Evolutionary conservation across 2,113 vertebrate species (phyloP).

Genomic region (Larimichthys crocea): DNA sequence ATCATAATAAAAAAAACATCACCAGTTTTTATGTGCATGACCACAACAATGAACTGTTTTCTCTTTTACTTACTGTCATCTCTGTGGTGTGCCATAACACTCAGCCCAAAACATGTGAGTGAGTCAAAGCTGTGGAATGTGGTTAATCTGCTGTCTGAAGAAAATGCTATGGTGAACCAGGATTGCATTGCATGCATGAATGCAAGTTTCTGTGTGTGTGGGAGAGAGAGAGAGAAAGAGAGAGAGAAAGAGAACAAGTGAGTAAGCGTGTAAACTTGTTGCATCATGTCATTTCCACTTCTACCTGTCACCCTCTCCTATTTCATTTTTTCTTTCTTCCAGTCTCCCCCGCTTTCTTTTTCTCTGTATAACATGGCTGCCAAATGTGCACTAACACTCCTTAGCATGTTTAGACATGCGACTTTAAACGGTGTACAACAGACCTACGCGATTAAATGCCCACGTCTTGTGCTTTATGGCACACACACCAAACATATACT

Average conservation of each 20-base stretch:
- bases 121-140: constrained; percentile 10
- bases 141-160: neutral
- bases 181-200: neutral
- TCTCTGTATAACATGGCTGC: neutral
- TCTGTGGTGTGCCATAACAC: neutral
- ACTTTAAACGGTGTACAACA: constrained; percentile 3
- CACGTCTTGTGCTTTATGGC: neutral
- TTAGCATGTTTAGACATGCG: constrained; percentile 43
- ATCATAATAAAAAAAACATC: constrained; percentile 4
- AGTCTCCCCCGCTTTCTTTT: neutral
- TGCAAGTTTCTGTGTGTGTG: neutral
- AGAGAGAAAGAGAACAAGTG: neutral
- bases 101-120: neutral
- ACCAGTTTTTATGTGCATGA: neutral
- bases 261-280: constrained; percentile 46
- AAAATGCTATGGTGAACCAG: neutral
- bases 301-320: neutral
- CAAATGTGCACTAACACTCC: constrained; percentile 10
- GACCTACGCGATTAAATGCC: neutral
- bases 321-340: constrained; percentile 1
- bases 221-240: neutral
- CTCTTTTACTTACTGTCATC: neutral
- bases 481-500: constrained; percentile 5
- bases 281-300: constrained; percentile 41
- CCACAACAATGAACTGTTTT: neutral